phyloP scores from a whole-genome alignment of 2,888 invertebrate genomes.

The Leptinotarsa juncta region DNA sequence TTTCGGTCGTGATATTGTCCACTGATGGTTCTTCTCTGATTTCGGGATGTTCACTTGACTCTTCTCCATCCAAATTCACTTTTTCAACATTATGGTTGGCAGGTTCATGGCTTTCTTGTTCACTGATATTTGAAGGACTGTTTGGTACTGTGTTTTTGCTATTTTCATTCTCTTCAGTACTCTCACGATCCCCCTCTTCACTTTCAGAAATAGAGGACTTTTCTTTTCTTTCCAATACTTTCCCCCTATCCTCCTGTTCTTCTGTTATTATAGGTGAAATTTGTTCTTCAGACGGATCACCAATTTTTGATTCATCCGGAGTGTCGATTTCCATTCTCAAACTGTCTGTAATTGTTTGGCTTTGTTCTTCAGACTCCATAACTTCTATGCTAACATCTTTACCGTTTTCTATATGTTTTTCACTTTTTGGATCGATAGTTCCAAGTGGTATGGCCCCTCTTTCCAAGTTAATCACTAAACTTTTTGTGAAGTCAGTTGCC shows the following conservation, averaged over 20 bases:
- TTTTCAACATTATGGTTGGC: too few relatives aligned
- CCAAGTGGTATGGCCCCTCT: neutral
- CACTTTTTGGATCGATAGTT: neutral
- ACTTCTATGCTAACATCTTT: slow-evolving; percentile 8
- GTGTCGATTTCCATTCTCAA: neutral
- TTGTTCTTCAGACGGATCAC: neutral
- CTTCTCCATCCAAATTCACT: neutral
- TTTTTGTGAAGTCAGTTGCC: slow-evolving; percentile 2
- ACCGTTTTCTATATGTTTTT: neutral
- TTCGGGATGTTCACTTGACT: neutral
- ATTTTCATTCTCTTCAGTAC: neutral
- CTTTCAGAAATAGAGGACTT: too few relatives aligned
- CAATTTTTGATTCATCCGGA: neutral
- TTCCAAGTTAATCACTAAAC: slow-evolving; percentile 17
- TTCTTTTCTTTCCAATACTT: neutral
- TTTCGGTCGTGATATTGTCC: neutral
- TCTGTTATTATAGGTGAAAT: neutral
- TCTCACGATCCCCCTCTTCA: neutral
- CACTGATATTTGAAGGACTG: neutral
- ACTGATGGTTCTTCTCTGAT: neutral
- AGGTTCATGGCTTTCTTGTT: neutral
- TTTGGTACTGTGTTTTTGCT: neutral
- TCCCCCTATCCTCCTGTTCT: neutral
- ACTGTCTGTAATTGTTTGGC: neutral
- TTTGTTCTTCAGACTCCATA: slow-evolving; percentile 2